These are phyloP conservation scores for Acanthopagrus latus DNA, from an alignment of 2,797 vertebrate genomes.

Conservation along the genomic window DNA sequence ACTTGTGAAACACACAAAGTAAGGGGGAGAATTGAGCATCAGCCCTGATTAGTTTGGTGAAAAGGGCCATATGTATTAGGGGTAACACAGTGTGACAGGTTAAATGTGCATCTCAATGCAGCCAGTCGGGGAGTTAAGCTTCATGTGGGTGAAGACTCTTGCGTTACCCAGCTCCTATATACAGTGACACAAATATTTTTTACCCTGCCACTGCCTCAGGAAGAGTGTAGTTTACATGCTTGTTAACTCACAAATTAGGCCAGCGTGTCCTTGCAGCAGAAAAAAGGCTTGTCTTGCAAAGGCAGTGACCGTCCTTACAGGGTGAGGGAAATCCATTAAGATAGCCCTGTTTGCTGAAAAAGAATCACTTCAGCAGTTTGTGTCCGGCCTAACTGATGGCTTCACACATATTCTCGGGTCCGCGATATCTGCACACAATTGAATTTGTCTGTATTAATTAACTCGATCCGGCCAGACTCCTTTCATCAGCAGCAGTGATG, in stretches of 20 bases:
- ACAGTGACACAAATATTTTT: conserved; percentile 66
- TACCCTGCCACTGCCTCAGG: conserved; percentile 63
- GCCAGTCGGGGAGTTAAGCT: conserved; percentile 25
- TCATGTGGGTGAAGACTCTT: conserved; percentile 29
- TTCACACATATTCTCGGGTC: conserved; percentile 34
- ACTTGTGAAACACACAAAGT: conserved; percentile 27
- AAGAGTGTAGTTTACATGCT: conserved; percentile 80
- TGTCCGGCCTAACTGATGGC: conserved; percentile 40
- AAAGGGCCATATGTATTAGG: conserved; percentile 5
- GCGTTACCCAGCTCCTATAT: conserved; percentile 48
- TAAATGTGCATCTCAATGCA: conserved; percentile 53
- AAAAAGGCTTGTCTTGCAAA: conserved; percentile 76
- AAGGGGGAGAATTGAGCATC: neutral
- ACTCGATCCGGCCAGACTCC: conserved; percentile 2
- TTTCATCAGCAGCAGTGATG: conserved; percentile 48
- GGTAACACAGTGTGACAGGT: conserved; percentile 36
- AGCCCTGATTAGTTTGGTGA: conserved; percentile 17
- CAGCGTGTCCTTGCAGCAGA: conserved; percentile 82
- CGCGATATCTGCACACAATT: conserved; percentile 63
- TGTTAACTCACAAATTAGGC: conserved; percentile 85
- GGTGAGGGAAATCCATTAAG: conserved; percentile 69
- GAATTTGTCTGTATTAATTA: conserved; percentile 67
- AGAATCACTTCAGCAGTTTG: conserved; percentile 71
- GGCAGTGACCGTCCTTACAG: conserved; percentile 60
- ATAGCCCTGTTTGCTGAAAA: conserved; percentile 51